A percentile compares a stretch with the other conserved stretches of the same genome.
phyloP scores from a whole-genome alignment of 2,888 invertebrate species.

The Rapana venosa region DNA sequence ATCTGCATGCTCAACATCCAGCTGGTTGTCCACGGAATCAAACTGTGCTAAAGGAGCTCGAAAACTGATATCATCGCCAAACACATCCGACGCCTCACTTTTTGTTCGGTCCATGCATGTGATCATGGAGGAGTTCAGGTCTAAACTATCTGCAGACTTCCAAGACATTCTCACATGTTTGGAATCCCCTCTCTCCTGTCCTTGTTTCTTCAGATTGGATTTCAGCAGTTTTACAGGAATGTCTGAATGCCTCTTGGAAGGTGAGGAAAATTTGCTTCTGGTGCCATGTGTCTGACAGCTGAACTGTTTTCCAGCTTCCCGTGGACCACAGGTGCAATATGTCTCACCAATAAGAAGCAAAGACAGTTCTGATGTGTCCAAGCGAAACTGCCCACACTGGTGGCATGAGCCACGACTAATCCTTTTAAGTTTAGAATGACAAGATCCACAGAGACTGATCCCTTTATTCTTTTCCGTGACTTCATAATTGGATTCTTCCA shows the following conservation, averaged over 20 bases:
- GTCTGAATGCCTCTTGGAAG: conserved; percentile 62
- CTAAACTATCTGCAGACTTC: conserved; percentile 68
- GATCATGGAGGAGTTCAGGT: conserved; percentile 59
- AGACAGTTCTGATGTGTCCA: conserved; percentile 27
- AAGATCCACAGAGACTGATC: conserved; percentile 36
- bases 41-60: conserved; percentile 60
- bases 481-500: conserved; percentile 41
- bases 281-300: conserved; percentile 41
- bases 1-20: neutral
- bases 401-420: conserved; percentile 46
- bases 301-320: conserved; percentile 41
- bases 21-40: conserved; percentile 44
- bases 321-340: conserved; percentile 52
- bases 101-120: conserved; percentile 63
- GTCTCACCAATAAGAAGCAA: conserved; percentile 39
- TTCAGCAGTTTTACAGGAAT: conserved; percentile 60
- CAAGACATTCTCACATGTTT: conserved; percentile 63
- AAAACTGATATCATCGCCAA: conserved; percentile 64
- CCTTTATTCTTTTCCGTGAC: conserved; percentile 1
- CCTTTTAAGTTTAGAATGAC: conserved; percentile 37
- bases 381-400: conserved; percentile 47
- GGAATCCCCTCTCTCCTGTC: conserved; percentile 49
- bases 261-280: conserved; percentile 26
- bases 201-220: conserved; percentile 45
- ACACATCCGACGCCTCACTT: conserved; percentile 64